Evolutionary conservation across 1,140 invertebrate species (phyloP).

Genomic region (Ostrea denselamellosa): DNA sequence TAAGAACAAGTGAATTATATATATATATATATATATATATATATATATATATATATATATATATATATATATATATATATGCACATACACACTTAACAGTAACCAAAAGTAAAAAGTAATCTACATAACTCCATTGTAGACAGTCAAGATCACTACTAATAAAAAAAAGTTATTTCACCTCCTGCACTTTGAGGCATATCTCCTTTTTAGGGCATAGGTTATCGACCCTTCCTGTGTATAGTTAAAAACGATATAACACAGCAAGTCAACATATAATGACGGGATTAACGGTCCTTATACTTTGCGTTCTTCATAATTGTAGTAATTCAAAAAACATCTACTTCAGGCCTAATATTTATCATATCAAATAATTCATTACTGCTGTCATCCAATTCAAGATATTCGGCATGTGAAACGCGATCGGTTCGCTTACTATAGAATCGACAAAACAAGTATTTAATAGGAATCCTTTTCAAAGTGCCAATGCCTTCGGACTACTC

Average conservation of each 20-base stretch:
- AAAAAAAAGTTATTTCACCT: too few relatives aligned
- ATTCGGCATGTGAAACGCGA: constrained; percentile 15
- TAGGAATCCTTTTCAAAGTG: constrained; percentile 4
- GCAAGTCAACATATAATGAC: neutral
- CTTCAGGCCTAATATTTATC: constrained; percentile 20
- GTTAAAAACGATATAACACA: neutral
- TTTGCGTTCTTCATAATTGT: constrained; percentile 11
- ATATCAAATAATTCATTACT: constrained; percentile 27
- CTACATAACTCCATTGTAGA: too few relatives aligned
- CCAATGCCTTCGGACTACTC: neutral
- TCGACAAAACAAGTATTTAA: neutral
- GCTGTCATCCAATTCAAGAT: constrained; percentile 13
- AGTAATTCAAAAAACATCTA: constrained; percentile 23
- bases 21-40: too few relatives aligned
- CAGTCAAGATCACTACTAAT: too few relatives aligned
- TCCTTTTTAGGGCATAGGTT: too few relatives aligned
- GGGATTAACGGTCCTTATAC: neutral
- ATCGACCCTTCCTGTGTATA: neutral
- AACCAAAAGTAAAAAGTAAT: too few relatives aligned
- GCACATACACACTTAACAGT: too few relatives aligned
- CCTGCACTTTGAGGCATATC: too few relatives aligned
- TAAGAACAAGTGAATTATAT: too few relatives aligned
- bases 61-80: too few relatives aligned
- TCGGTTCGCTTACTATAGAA: neutral
- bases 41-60: too few relatives aligned